Evolutionary conservation across 2,113 vertebrate species (phyloP), one percentile per base, ranked within the genome.

Genomic region (Pomatorhinus ruficollis): DNA sequence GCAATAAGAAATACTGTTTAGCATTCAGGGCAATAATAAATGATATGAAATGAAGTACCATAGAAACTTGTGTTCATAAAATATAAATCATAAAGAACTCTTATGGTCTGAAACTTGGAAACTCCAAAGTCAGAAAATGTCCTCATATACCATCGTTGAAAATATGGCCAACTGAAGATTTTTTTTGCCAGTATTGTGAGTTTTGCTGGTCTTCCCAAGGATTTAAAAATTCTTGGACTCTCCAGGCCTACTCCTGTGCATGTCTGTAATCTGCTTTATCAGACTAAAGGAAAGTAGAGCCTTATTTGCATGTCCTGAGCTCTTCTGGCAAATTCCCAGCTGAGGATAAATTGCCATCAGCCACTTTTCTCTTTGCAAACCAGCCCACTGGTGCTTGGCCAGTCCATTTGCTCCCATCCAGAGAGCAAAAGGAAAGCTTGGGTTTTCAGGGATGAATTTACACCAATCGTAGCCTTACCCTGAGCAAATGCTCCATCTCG

Each of bases 391-490:
- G 18, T 2, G 4, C 49, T 42, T 52, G 65, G 5, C 50, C 76
- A 21, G 33, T 9, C 45, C 2, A 0, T 31, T 63, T 66, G 23
- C 54, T 71, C 49, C 90, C 40, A 33, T 4, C 6, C 35, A 52
- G 57, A 9, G 3, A 57, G 53, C 63, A 39, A 42, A 75, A 50
- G 59, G 23, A 88, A 86, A 87, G 3, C 6, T 44, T 28, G 21
- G 24, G 7, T 86, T 75, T 79, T 40, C 61, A 78, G 64, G n/a
- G 37, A 20, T 33, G 7, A 52, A 24, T 12, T 56, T 61, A 24
- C 64, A 77, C 37, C 37, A 45, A 0, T 9, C 0, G 0, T 3
- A 56, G 53, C n/a, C 28, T 39, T 9, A 57, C 19, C 45, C 16
- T 7, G 5, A 60, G 35, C 39, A 71, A 76, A 64, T 2, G 12